Evolutionary conservation across 2,113 vertebrate species (phyloP).

Genomic region (Phycodurus eques): DNA sequence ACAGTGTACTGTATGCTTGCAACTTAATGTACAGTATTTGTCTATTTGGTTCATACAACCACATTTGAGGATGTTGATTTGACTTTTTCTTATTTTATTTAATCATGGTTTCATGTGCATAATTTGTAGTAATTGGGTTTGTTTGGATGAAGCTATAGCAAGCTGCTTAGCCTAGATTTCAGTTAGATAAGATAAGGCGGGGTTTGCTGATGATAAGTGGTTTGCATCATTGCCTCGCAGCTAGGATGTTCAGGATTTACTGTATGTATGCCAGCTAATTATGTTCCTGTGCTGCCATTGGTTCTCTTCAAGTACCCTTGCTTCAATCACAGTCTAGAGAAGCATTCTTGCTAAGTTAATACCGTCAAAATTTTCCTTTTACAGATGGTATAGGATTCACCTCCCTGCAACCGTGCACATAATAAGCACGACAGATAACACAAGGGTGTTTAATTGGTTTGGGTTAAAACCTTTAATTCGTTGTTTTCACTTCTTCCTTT

Average conservation of each 20-base stretch:
- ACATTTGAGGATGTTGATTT: too few species aligned
- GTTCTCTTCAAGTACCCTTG: neutral
- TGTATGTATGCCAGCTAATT: neutral
- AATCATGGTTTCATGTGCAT: too few species aligned
- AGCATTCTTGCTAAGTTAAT: neutral
- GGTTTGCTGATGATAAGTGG: too few species aligned
- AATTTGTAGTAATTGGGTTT: too few species aligned
- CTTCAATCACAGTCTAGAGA: neutral
- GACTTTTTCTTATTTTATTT: too few species aligned
- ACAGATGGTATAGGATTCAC: neutral
- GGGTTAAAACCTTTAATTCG: slow-evolving; percentile 3
- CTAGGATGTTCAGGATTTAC: neutral
- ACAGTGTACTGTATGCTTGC: neutral
- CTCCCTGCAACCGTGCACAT: neutral
- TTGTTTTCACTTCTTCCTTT: slow-evolving; percentile 7
- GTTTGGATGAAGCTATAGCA: too few species aligned
- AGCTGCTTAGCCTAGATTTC: too few species aligned
- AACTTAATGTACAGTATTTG: too few species aligned
- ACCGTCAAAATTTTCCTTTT: neutral
- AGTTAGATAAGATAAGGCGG: too few species aligned
- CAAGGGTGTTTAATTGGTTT: slow-evolving; percentile 13
- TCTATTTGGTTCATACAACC: too few species aligned
- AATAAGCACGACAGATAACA: neutral
- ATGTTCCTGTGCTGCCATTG: neutral
- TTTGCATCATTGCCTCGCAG: neutral